Base-by-base conservation (phyloP, 1,140 invertebrate species). In the Drosophila nikananu region DNA sequence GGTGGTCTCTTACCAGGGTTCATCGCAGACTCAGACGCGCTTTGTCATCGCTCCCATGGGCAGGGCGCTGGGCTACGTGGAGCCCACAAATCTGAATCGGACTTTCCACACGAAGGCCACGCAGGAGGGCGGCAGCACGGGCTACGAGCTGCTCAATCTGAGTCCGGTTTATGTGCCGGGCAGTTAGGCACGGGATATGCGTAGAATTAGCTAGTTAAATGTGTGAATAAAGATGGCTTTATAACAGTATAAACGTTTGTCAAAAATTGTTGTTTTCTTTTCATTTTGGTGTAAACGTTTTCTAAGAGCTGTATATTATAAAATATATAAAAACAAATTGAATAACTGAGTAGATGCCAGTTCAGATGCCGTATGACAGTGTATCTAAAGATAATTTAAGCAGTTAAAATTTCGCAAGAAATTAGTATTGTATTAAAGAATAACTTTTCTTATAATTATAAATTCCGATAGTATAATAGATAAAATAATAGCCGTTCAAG, bases 1-100 rank as follows among this genome's bases (percentile, higher is more conserved):
- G 32, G 87, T 92, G 39, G 91, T 92, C 57, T 82, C 91, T 52
- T 92, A 92, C 55, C 91, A 92, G 66, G 91, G 91, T 12, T 92
- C 91, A 12, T 86, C 87, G 4, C 86, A 92, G 51, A 66, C 82
- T 5, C 84, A 91, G 66, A 89, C 91, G 30, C 84, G 89, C 27
- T 89, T 92, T 21, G 91, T 92, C 3, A 82, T 92, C 8, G 87
- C 91, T 2, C 91, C 91, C 12, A 92, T 92, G 83, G 91, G 91
- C 12, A 72, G 91, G 13, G 70, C 91, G 0, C 35, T 92, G 42
- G 91, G 91, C 41, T 92, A 92, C 70, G 91, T 92, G 63, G 91
- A 89, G 49, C 91, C 91, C 10, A 91, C 86, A 19, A 91, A 92
- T 70, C 65, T 92, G 0, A 92, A 92, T 81, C 86, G 80, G 8